phyloP scores from a whole-genome alignment of 2,113 vertebrate species.

The Conger conger region DNA sequence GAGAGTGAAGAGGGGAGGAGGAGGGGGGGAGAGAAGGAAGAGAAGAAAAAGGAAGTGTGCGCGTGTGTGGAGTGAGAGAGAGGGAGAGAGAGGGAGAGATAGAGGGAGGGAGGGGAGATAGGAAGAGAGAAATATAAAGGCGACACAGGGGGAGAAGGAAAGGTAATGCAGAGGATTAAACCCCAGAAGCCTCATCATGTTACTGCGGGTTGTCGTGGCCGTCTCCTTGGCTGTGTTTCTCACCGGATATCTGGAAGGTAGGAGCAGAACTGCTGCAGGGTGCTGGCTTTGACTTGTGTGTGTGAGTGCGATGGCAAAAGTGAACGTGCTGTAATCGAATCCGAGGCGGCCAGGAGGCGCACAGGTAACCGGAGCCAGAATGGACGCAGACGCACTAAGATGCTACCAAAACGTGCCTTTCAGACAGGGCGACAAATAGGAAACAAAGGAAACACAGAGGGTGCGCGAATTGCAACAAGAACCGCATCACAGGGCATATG shows the following conservation, averaged over 20 bases:
- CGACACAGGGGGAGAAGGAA: slow-evolving; percentile 68
- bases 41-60: slow-evolving; percentile 26
- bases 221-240: slow-evolving; percentile 65
- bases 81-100: not conserved
- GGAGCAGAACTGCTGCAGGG: slow-evolving; percentile 40
- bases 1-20: slow-evolving; percentile 46
- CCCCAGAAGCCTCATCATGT: slow-evolving; percentile 68
- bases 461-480: not conserved
- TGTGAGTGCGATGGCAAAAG: slow-evolving; percentile 29
- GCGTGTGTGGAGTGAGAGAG: slow-evolving; percentile 20
- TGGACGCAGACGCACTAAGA: not conserved
- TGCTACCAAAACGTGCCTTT: not conserved
- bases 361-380: slow-evolving; percentile 20
- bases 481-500: not conserved
- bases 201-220: slow-evolving; percentile 70
- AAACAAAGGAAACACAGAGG: not conserved
- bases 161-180: slow-evolving; percentile 70
- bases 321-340: not conserved
- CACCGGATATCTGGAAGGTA: slow-evolving; percentile 73
- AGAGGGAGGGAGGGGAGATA: slow-evolving; percentile 41
- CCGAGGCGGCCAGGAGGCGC: slow-evolving; percentile 16
- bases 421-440: not conserved
- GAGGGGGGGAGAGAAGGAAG: slow-evolving; percentile 46
- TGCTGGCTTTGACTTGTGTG: slow-evolving; percentile 24
- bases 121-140: slow-evolving; percentile 71